Evolutionary conservation across 2,888 invertebrate genomes (phyloP).

Genomic region (Oegoconia quadripuncta): DNA sequence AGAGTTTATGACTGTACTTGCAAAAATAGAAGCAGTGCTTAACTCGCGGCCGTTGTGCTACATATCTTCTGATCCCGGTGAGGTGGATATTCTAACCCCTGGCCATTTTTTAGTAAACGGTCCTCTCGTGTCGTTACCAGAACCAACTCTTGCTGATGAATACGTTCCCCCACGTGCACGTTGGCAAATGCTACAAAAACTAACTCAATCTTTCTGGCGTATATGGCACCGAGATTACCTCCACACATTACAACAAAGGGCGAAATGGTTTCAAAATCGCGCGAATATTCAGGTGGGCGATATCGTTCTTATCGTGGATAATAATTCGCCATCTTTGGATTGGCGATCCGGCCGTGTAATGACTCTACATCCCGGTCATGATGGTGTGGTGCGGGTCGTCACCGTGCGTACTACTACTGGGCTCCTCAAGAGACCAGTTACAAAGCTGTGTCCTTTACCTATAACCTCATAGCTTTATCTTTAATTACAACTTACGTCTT

Average conservation of each 20-base stretch:
- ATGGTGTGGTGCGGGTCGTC: no score
- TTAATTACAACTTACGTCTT: no score
- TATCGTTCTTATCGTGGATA: conserved; percentile 1
- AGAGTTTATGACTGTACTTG: no score
- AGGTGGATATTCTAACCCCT: neutral
- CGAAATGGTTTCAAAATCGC: neutral
- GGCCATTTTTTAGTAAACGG: neutral
- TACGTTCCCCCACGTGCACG: neutral
- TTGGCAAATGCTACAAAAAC: neutral
- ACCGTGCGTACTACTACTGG: no score
- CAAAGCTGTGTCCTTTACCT: no score
- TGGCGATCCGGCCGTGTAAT: neutral
- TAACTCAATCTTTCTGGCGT: conserved; percentile 8
- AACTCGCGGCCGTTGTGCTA: no score
- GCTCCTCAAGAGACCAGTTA: no score
- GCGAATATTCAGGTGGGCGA: conserved; percentile 3
- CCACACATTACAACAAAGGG: conserved; percentile 6
- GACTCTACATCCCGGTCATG: neutral
- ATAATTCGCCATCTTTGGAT: neutral
- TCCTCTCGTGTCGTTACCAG: neutral
- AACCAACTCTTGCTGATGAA: neutral
- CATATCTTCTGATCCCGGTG: no score
- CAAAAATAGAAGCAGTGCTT: neutral
- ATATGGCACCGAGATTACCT: conserved; percentile 5
- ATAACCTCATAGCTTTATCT: no score